Evolutionary conservation across 2,113 vertebrate species (phyloP).

Genomic region (Nerophis ophidion): DNA sequence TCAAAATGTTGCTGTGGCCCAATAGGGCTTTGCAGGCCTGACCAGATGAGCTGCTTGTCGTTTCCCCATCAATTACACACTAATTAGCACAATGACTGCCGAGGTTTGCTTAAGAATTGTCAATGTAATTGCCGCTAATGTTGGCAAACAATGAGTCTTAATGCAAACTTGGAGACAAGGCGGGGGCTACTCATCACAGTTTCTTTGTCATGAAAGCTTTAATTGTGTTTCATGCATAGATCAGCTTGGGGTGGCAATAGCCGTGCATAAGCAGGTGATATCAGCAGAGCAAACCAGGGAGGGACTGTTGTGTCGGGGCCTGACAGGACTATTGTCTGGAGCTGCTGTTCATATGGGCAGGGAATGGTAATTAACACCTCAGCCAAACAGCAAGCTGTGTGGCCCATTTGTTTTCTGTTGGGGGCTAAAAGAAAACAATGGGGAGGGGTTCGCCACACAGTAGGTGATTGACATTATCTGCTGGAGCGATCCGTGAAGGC

Average conservation of each 20-base stretch:
- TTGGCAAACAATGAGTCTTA: constrained; percentile 65
- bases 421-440: constrained; percentile 70
- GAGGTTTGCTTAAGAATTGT: constrained; percentile 74
- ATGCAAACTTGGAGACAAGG: constrained; percentile 57
- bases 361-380: constrained; percentile 74
- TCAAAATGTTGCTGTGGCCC: constrained; percentile 36
- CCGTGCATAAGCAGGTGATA: constrained; percentile 62
- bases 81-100: constrained; percentile 70
- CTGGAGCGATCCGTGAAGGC: constrained; percentile 56
- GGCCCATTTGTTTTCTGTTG: constrained; percentile 73
- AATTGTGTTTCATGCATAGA: constrained; percentile 66
- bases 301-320: constrained; percentile 44
- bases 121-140: constrained; percentile 68
- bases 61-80: constrained; percentile 71
- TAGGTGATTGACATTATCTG: constrained; percentile 75
- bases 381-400: constrained; percentile 71
- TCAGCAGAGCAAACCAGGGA: constrained; percentile 59
- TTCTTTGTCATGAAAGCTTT: constrained; percentile 49
- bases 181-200: constrained; percentile 49
- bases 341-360: constrained; percentile 64
- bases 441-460: constrained; percentile 62
- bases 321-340: constrained; percentile 64
- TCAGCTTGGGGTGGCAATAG: constrained; percentile 70
- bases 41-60: constrained; percentile 50
- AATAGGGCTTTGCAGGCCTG: constrained; percentile 26